A percentile compares a stretch with the other conserved stretches of the same genome.
Conservation (phyloP, 2,888 invertebrate genomes). For the Seira sanloemensis region DNA sequence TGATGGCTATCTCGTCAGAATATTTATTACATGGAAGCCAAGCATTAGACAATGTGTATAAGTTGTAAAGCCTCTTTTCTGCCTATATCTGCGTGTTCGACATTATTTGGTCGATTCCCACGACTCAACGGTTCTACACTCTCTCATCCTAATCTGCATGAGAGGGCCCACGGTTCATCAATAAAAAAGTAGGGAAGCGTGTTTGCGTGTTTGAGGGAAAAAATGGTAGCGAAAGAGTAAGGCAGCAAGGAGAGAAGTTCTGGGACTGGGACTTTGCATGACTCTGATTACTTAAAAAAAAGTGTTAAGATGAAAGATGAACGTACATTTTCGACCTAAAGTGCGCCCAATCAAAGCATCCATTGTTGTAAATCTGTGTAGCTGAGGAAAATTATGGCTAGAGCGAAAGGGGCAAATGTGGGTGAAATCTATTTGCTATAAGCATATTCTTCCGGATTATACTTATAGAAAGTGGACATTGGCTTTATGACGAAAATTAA, state of each 20-base stretch:
- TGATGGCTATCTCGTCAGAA: slow-evolving; percentile 30
- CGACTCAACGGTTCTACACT: slow-evolving; percentile 29
- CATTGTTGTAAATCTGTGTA: background rate
- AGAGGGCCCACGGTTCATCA: slow-evolving; percentile 10
- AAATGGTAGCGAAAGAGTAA: slow-evolving; percentile 13
- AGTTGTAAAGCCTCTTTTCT: background rate
- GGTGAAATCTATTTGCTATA: slow-evolving; percentile 3
- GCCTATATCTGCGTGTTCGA: background rate
- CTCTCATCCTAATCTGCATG: slow-evolving; percentile 18
- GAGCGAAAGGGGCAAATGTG: slow-evolving; percentile 6
- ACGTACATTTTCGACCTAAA: background rate
- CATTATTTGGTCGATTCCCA: slow-evolving; percentile 42
- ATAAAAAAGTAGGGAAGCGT: background rate
- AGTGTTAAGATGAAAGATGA: background rate
- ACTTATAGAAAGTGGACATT: too few relatives aligned
- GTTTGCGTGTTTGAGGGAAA: background rate
- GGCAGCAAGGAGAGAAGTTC: slow-evolving; percentile 1
- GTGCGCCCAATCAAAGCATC: slow-evolving; percentile 5
- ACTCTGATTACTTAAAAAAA: slow-evolving; percentile 17
- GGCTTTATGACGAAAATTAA: too few relatives aligned
- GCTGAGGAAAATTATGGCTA: background rate
- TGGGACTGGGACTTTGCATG: slow-evolving; percentile 12
- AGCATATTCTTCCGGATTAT: background rate
- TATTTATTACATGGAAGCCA: slow-evolving; percentile 3
- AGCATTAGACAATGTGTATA: background rate